Percentiles rank a stretch among this genome's conserved stretches.
Evolutionary conservation across 2,888 invertebrate species (phyloP).

Genomic region (Geophilus truncorum): DNA sequence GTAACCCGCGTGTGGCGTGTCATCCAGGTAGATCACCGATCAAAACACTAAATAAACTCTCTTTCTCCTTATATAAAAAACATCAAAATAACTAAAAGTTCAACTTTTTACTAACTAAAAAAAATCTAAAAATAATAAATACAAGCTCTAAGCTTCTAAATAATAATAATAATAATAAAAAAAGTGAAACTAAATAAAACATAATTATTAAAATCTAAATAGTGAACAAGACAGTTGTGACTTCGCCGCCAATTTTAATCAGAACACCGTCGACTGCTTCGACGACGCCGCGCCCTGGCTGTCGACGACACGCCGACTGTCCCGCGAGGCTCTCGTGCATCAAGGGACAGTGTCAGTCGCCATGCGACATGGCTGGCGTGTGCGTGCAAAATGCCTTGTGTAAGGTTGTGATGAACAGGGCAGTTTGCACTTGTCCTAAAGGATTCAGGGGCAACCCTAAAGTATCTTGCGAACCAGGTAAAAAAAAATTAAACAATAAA

Average conservation of each 20-base stretch:
- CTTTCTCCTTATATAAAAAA: background rate
- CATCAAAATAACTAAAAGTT: background rate
- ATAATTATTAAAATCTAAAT: background rate
- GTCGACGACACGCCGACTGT: slow-evolving; percentile 60
- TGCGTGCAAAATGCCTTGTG: slow-evolving; percentile 72
- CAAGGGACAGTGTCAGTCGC: slow-evolving; percentile 70
- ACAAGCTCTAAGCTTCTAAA: background rate
- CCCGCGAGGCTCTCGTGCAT: slow-evolving; percentile 71
- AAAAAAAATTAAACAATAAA: background rate
- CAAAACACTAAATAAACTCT: background rate
- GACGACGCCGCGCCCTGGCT: slow-evolving; percentile 21
- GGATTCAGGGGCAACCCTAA: slow-evolving; percentile 70
- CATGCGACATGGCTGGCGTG: slow-evolving; percentile 71
- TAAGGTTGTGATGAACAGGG: slow-evolving; percentile 68
- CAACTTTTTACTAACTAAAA: background rate
- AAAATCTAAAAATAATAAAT: background rate
- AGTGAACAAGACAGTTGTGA: background rate
- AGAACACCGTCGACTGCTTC: background rate
- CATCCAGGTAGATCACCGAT: slow-evolving; percentile 42
- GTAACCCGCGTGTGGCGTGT: slow-evolving; percentile 72
- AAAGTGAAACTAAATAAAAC: background rate
- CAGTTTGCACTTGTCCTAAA: slow-evolving; percentile 68
- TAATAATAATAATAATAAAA: background rate
- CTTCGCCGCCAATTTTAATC: slow-evolving; percentile 13
- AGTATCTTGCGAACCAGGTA: slow-evolving; percentile 34